These are phyloP conservation scores for Entomobrya multifasciata DNA, from an alignment of 2,888 invertebrate species.

Conservation along the genomic window DNA sequence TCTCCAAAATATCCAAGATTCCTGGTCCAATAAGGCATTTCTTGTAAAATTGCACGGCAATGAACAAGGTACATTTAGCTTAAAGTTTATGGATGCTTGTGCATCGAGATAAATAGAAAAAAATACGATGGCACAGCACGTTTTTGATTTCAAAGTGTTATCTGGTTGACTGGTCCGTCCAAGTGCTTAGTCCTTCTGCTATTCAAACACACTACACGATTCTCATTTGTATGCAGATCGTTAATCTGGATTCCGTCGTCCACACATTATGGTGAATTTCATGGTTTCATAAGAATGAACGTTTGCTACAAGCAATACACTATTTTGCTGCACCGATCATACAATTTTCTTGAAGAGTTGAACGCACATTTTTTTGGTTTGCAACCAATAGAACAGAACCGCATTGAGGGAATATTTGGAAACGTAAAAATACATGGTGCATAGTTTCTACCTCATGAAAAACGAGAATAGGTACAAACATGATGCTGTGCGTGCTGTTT, in stretches of 20 bases:
- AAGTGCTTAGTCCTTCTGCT: background rate
- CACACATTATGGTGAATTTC: background rate
- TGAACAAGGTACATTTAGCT: no score
- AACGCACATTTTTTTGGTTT: conserved; percentile 1
- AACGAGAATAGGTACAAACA: background rate
- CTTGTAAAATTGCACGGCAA: no score
- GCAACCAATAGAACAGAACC: conserved; percentile 11
- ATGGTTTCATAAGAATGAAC: no score
- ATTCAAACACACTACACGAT: background rate
- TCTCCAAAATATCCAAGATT: background rate
- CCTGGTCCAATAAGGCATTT: background rate
- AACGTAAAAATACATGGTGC: no score
- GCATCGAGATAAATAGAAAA: background rate
- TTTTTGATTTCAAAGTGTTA: background rate
- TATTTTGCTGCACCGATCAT: no score
- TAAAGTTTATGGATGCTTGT: no score
- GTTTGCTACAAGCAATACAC: no score
- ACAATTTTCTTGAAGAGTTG: conserved; percentile 3
- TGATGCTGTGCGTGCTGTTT: no score
- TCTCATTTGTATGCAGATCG: conserved; percentile 31
- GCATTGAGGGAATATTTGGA: no score
- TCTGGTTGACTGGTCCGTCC: background rate
- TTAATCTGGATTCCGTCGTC: background rate
- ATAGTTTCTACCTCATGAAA: background rate
- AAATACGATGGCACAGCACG: background rate